Evolutionary conservation across 2,113 vertebrate genomes (phyloP).

Genomic region (Notiomystis cincta): DNA sequence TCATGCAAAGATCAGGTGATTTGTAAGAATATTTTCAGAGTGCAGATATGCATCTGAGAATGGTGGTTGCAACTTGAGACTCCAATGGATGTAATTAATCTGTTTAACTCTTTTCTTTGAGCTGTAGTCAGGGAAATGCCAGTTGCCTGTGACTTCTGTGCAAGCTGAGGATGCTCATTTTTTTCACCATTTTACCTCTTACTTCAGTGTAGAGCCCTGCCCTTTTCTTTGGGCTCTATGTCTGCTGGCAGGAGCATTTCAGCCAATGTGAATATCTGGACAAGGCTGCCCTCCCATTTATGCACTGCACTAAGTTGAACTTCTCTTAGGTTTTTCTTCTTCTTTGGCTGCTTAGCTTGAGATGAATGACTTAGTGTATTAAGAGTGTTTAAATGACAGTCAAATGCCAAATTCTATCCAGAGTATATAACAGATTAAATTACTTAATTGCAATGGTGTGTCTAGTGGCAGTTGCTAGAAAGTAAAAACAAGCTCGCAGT

Average conservation of each 20-base stretch:
- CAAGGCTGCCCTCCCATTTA: not conserved
- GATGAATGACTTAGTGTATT: not conserved
- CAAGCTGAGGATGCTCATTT: not conserved
- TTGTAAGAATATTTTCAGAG: not conserved
- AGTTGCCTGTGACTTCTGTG: not conserved
- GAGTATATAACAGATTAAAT: not conserved
- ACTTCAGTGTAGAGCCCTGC: not conserved
- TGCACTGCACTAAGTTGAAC: not conserved
- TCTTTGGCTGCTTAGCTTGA: not conserved
- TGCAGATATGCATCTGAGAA: not conserved
- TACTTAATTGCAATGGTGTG: not conserved
- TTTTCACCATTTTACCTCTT: not conserved
- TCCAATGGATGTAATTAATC: not conserved
- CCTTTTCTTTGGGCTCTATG: not conserved
- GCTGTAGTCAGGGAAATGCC: not conserved
- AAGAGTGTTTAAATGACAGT: not conserved
- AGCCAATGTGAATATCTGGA: not conserved
- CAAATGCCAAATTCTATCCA: not conserved
- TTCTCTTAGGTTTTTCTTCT: slow-evolving; percentile 9
- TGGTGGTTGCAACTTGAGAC: not conserved
- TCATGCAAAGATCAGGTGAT: not conserved
- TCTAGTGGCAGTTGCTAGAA: not conserved
- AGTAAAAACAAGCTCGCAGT: not conserved
- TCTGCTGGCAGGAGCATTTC: not conserved
- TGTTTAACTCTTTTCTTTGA: not conserved